These are phyloP conservation scores for Chrysogorgia sp. DNA, from an alignment of 92 coral and sea anemone genomes.

Conservation along the genomic window DNA sequence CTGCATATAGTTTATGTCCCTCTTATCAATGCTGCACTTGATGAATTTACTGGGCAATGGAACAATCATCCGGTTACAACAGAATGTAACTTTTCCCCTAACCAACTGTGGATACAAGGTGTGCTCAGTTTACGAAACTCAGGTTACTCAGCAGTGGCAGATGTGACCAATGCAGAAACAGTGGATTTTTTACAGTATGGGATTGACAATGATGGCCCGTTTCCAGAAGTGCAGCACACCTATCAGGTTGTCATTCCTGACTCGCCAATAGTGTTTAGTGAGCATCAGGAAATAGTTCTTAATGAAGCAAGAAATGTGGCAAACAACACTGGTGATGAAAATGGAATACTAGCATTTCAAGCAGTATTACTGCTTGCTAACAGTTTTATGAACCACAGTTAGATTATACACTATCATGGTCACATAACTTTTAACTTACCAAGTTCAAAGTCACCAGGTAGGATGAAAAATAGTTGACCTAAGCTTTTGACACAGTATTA, in stretches of 20 bases:
- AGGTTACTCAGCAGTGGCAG: background rate
- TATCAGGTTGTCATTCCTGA: background rate
- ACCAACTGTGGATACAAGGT: conserved; percentile 52
- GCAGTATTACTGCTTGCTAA: background rate
- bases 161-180: conserved; percentile 1
- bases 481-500: too few relatives aligned
- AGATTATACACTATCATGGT: background rate
- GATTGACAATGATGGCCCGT: background rate
- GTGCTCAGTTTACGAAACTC: conserved; percentile 34
- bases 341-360: background rate
- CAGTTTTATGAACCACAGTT: background rate
- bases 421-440: too few relatives aligned
- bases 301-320: background rate
- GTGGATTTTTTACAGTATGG: background rate
- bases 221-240: background rate
- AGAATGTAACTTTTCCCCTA: conserved; percentile 44
- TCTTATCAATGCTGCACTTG: conserved; percentile 49
- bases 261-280: background rate
- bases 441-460: too few relatives aligned
- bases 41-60: conserved; percentile 53
- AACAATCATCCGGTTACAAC: conserved; percentile 55
- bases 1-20: conserved; percentile 45
- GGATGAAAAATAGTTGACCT: too few relatives aligned
- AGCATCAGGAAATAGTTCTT: background rate
- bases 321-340: background rate